These are phyloP conservation scores for Ciconia nigra DNA, from an alignment of 2,797 vertebrate genomes.

Conservation along the genomic window DNA sequence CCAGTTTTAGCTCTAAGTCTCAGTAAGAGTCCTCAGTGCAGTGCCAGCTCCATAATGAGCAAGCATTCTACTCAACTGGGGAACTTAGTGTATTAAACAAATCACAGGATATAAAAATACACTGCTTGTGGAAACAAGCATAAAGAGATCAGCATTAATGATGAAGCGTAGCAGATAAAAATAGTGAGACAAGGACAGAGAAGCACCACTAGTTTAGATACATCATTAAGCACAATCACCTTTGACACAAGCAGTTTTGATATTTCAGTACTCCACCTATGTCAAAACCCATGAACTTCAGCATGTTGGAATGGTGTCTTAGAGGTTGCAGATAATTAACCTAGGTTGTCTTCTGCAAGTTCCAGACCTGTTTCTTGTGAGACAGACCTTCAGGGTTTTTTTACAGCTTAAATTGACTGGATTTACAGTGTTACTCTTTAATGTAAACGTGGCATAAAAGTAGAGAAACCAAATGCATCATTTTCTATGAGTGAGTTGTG, in stretches of 20 bases:
- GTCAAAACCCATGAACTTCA: constrained; percentile 13
- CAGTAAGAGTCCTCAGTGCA: neutral
- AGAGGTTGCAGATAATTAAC: constrained; percentile 37
- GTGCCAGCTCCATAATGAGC: neutral
- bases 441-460: neutral
- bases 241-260: constrained; percentile 28
- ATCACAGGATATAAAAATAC: neutral
- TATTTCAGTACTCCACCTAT: neutral
- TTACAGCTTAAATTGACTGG: neutral
- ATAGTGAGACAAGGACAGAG: neutral
- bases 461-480: neutral
- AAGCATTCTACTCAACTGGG: neutral
- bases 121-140: constrained; percentile 12
- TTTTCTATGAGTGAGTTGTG: neutral
- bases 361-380: neutral
- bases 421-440: neutral
- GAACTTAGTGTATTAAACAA: neutral
- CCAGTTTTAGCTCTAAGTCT: neutral
- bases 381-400: neutral
- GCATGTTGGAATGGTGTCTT: neutral
- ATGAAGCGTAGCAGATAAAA: constrained; percentile 7
- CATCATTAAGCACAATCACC: constrained; percentile 35
- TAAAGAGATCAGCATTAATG: constrained; percentile 19
- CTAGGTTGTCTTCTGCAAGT: neutral
- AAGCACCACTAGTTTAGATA: neutral